Conservation (phyloP, 2,113 vertebrate genomes). For the Ardeotis arabs region DNA sequence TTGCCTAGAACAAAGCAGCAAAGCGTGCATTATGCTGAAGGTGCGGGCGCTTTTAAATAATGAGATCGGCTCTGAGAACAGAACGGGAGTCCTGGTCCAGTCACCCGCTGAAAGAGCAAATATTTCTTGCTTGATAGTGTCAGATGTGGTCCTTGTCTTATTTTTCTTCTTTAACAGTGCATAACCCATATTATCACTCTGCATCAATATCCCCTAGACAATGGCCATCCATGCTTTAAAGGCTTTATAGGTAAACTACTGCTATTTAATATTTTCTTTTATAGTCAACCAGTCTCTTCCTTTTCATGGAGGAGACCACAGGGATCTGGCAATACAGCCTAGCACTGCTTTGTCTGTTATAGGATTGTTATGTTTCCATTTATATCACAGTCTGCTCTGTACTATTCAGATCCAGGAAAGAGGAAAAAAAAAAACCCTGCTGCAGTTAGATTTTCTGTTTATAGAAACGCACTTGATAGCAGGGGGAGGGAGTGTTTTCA, state of each 20-base stretch:
- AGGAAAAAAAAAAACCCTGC: background rate
- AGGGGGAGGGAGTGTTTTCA: conserved; percentile 40
- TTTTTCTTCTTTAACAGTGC: background rate
- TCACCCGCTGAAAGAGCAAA: background rate
- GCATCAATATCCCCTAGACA: background rate
- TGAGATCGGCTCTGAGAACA: background rate
- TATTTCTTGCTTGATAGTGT: background rate
- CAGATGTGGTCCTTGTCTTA: background rate
- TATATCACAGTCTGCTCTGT: conserved; percentile 47
- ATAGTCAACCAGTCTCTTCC: background rate
- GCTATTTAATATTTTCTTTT: conserved; percentile 61
- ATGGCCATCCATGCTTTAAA: background rate
- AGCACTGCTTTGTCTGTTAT: conserved; percentile 61
- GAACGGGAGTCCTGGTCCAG: background rate
- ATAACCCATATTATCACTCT: background rate
- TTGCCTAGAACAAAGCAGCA: conserved; percentile 3
- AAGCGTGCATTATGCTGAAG: background rate
- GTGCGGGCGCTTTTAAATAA: background rate
- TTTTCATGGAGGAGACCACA: conserved; percentile 40
- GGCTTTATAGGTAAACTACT: conserved; percentile 37
- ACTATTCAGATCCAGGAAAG: conserved; percentile 53
- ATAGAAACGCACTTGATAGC: conserved; percentile 60
- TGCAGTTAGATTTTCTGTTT: conserved; percentile 54
- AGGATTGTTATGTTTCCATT: conserved; percentile 62
- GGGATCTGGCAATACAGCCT: background rate